Percentiles rank a stretch among this genome's conserved stretches.
These are phyloP conservation scores for Brenthis daphne DNA, from an alignment of 2,888 invertebrate species.

Conservation along the genomic window DNA sequence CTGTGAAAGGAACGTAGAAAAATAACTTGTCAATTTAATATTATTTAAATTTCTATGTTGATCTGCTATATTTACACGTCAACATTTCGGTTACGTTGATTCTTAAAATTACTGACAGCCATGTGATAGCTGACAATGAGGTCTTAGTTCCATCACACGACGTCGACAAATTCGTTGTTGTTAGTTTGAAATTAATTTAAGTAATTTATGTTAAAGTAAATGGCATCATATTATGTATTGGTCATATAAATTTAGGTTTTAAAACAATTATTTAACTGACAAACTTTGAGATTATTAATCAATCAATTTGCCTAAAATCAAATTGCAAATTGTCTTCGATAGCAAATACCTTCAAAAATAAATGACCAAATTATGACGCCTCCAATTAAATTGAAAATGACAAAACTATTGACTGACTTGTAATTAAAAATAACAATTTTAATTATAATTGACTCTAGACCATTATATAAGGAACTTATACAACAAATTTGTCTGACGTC, in stretches of 20 bases:
- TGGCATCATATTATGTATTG: not conserved
- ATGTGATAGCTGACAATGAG: slow-evolving; percentile 83
- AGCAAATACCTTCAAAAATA: no score
- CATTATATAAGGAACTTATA: slow-evolving; percentile 17
- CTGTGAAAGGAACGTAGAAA: slow-evolving; percentile 78
- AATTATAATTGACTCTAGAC: slow-evolving; percentile 29
- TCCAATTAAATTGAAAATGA: not conserved
- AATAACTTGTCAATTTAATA: slow-evolving; percentile 79
- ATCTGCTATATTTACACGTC: slow-evolving; percentile 80
- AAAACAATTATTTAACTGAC: no score
- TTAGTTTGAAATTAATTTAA: slow-evolving; percentile 42
- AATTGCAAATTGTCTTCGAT: no score
- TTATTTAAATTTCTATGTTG: slow-evolving; percentile 79
- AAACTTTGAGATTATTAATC: no score
- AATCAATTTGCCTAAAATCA: no score
- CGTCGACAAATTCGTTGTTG: slow-evolving; percentile 70
- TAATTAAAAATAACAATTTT: not conserved
- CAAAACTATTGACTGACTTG: not conserved
- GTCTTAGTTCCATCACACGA: slow-evolving; percentile 67
- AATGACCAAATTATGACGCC: not conserved
- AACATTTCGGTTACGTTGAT: slow-evolving; percentile 77
- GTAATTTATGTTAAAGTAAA: slow-evolving; percentile 1
- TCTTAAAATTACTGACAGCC: slow-evolving; percentile 82
- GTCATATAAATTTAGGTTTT: no score
- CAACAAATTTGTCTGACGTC: slow-evolving; percentile 77